phyloP scores from a whole-genome alignment of 2,797 vertebrate genomes.

The Peromyscus attwateri region DNA sequence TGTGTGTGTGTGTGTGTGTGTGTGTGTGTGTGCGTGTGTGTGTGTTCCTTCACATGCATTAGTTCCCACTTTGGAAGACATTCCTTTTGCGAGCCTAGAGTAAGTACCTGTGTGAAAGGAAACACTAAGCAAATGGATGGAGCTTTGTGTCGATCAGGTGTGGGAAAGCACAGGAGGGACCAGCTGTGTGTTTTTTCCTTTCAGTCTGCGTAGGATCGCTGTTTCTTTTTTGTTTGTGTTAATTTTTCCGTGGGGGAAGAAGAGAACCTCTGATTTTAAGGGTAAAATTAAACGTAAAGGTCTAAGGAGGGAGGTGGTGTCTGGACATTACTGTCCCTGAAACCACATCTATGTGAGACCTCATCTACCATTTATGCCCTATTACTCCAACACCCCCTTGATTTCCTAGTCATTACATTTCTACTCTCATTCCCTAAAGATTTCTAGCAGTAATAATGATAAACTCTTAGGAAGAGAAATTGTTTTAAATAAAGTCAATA shows the following conservation, averaged over 20 bases:
- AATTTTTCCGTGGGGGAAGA: conserved; percentile 68
- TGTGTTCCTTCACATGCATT: not conserved
- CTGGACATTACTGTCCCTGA: not conserved
- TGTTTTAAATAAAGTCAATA: not conserved
- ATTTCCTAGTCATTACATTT: not conserved
- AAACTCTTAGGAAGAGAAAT: conserved; percentile 18
- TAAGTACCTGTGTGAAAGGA: conserved; percentile 61
- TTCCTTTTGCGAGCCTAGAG: conserved; percentile 54
- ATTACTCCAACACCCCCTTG: not conserved
- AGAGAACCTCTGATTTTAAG: not conserved
- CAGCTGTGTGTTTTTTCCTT: not conserved
- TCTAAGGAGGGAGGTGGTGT: not conserved
- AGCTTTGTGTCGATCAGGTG: not conserved
- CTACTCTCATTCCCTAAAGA: not conserved
- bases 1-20: not conserved
- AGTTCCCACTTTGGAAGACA: conserved; percentile 74
- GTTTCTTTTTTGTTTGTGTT: conserved; percentile 22
- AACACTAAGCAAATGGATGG: conserved; percentile 57
- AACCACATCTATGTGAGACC: not conserved
- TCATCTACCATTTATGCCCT: not conserved
- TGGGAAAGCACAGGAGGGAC: fast-evolving
- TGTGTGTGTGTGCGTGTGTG: not conserved
- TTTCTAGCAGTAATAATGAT: not conserved
- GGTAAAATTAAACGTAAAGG: not conserved
- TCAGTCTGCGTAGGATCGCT: conserved; percentile 16